Evolutionary conservation across 2,888 invertebrate species (phyloP).

Genomic region (Lordiphosa andalusiaca): DNA sequence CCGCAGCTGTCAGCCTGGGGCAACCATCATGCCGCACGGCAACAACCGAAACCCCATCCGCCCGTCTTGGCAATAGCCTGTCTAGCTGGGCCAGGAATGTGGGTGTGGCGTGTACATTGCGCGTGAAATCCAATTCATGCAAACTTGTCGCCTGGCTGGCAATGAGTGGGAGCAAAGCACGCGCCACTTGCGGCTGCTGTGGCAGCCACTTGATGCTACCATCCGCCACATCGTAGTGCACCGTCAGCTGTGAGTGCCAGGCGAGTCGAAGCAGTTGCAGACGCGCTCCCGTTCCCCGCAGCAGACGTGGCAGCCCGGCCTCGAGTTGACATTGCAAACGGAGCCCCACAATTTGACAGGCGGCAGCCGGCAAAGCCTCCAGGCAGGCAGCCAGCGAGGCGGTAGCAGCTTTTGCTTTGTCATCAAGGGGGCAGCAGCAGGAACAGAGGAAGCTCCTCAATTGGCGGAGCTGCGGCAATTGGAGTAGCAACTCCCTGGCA

Average conservation of each 20-base stretch:
- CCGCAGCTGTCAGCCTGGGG: slow-evolving; percentile 30
- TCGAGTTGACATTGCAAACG: slow-evolving; percentile 63
- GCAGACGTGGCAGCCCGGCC: slow-evolving; percentile 38
- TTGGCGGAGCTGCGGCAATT: slow-evolving; percentile 44
- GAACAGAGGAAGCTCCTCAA: slow-evolving; percentile 57
- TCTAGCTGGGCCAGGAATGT: slow-evolving; percentile 48
- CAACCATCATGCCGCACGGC: slow-evolving; percentile 48
- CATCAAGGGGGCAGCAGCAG: slow-evolving; percentile 21
- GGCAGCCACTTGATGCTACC: slow-evolving; percentile 62
- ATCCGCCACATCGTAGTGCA: slow-evolving; percentile 48
- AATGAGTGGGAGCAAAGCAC: slow-evolving; percentile 47
- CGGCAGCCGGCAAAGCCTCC: slow-evolving; percentile 19
- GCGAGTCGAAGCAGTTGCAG: slow-evolving; percentile 39
- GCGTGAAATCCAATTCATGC: slow-evolving; percentile 61
- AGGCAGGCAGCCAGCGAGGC: slow-evolving; percentile 49
- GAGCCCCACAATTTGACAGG: slow-evolving; percentile 53
- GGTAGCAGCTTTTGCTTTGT: slow-evolving; percentile 41
- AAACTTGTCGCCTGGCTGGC: slow-evolving; percentile 46
- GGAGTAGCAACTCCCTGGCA: slow-evolving; percentile 33
- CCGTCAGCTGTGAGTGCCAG: slow-evolving; percentile 59
- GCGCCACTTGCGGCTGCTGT: slow-evolving; percentile 53
- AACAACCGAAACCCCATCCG: slow-evolving; percentile 7
- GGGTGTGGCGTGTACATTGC: slow-evolving; percentile 61
- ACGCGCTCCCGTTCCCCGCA: slow-evolving; percentile 25
- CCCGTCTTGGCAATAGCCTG: slow-evolving; percentile 26